phyloP scores from a whole-genome alignment of 1,140 invertebrate species.

The Microvelia longipes region DNA sequence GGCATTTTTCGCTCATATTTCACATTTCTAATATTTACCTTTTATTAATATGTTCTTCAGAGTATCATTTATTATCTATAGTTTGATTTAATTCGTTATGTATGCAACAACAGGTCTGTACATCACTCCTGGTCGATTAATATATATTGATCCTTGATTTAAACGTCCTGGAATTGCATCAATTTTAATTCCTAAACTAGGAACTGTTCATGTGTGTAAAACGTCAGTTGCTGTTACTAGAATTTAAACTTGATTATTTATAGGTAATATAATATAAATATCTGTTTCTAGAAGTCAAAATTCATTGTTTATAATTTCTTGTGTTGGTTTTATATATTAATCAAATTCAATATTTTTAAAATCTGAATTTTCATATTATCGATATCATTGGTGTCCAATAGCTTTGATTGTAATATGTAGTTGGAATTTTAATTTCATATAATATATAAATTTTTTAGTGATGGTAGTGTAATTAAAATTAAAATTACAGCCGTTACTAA shows the following conservation, averaged over 20 bases:
- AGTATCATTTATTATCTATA: no score
- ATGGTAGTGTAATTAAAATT: constrained; percentile 1
- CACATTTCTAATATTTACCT: no score
- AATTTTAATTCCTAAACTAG: background rate
- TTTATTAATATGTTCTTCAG: no score
- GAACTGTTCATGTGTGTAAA: background rate
- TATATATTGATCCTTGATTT: background rate
- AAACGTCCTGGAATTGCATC: background rate
- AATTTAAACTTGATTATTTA: background rate
- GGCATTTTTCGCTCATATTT: no score
- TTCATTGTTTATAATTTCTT: background rate
- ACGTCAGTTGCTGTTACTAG: background rate
- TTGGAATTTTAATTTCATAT: constrained; percentile 6
- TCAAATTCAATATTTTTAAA: background rate
- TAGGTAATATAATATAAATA: background rate
- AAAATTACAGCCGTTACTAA: background rate
- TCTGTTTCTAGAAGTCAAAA: background rate
- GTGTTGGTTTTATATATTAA: background rate
- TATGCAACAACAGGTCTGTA: no score
- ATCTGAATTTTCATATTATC: background rate
- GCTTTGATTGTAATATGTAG: background rate
- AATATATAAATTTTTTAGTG: constrained; percentile 6
- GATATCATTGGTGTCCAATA: background rate
- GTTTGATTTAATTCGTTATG: no score
- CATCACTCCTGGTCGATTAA: background rate